phyloP scores from a whole-genome alignment of 37 sponge, comb jelly and placozoan genomes.

The Lycopodina hypogea region DNA sequence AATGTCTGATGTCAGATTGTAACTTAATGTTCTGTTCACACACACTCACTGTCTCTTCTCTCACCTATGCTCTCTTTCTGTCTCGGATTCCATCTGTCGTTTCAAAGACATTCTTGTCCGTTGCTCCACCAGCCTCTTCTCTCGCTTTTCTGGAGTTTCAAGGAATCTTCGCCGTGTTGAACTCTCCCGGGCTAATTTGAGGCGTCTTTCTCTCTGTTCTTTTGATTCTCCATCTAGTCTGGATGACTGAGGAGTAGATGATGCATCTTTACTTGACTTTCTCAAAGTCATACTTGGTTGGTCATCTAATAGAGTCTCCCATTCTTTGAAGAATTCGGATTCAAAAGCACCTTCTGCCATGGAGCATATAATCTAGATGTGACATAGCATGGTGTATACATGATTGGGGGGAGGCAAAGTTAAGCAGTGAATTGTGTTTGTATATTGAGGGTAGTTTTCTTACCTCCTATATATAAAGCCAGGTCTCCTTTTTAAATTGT shows the following conservation, averaged over 20 bases:
- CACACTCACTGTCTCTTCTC: neutral
- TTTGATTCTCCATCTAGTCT: neutral
- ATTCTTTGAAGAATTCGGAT: neutral
- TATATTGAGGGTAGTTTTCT: too few species aligned
- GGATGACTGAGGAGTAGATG: too few species aligned
- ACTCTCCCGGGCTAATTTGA: neutral
- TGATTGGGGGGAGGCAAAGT: too few species aligned
- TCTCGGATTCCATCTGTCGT: neutral
- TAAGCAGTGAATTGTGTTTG: too few species aligned
- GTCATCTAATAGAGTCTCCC: neutral
- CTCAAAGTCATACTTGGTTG: too few species aligned
- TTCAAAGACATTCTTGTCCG: neutral
- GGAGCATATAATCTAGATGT: too few species aligned
- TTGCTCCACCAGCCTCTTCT: constrained; percentile 5
- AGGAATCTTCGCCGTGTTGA: neutral
- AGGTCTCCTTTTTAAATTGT: too few species aligned
- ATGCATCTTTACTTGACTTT: too few species aligned
- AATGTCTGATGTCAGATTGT: too few species aligned
- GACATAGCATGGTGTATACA: too few species aligned
- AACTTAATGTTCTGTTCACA: too few species aligned
- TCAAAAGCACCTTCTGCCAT: constrained; percentile 2
- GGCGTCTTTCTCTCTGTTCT: constrained; percentile 5
- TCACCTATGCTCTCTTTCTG: constrained; percentile 2
- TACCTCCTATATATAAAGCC: too few species aligned
- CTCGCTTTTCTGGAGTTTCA: neutral